A percentile compares a stretch with the other conserved stretches of the same genome.
These are phyloP conservation scores for Engystomops pustulosus DNA, from an alignment of 2,113 vertebrate genomes.

Conservation along the genomic window DNA sequence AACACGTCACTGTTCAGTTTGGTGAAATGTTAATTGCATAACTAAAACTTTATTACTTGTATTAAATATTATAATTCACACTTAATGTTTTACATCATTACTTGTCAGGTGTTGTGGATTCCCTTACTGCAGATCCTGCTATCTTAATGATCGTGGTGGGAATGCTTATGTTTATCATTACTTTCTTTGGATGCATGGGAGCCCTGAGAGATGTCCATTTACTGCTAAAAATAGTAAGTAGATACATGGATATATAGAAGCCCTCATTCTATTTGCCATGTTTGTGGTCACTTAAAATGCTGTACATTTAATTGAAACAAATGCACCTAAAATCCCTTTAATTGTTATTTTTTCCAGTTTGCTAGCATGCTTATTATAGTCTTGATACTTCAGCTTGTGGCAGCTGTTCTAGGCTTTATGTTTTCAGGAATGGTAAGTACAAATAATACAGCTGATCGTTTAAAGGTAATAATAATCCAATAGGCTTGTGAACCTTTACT, in stretches of 20 bases:
- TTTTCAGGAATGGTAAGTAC: slow-evolving; percentile 76
- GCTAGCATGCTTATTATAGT: slow-evolving; percentile 70
- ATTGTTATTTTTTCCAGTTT: slow-evolving; percentile 69
- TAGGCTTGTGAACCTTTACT: too few species aligned
- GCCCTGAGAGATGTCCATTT: slow-evolving; percentile 72
- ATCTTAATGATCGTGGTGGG: slow-evolving; percentile 75
- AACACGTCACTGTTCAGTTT: too few species aligned
- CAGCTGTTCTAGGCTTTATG: slow-evolving; percentile 72
- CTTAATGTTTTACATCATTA: neutral
- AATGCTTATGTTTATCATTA: slow-evolving; percentile 74
- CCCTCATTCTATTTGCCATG: neutral
- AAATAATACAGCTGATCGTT: too few species aligned
- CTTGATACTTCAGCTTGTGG: slow-evolving; percentile 75
- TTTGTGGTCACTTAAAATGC: neutral
- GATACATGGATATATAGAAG: neutral
- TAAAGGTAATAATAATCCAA: too few species aligned
- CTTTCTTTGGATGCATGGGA: slow-evolving; percentile 79
- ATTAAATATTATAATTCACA: too few species aligned
- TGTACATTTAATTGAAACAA: neutral
- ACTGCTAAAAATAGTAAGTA: slow-evolving; percentile 72
- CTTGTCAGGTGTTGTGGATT: slow-evolving; percentile 77
- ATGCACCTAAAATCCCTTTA: neutral
- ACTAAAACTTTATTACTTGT: neutral
- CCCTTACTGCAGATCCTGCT: slow-evolving; percentile 75
- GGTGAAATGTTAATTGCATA: too few species aligned